Evolutionary conservation across 2,797 vertebrate genomes (phyloP).

Genomic region (Aulostomus chinensis): DNA sequence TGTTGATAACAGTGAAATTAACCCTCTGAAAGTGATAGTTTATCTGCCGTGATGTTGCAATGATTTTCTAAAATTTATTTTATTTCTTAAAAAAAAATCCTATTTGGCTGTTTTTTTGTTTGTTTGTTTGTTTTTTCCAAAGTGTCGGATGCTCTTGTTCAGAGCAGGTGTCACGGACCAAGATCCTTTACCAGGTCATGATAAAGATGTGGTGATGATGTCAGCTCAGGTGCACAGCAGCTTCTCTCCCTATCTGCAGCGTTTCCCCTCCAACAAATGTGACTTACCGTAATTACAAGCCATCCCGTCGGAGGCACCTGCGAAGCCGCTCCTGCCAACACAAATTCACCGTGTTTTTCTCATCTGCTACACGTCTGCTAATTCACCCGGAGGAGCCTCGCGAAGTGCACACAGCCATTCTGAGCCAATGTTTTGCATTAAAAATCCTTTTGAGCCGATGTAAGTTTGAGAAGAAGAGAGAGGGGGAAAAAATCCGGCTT

Average conservation of each 20-base stretch:
- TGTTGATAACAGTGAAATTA: too few species aligned
- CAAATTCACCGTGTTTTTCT: conserved; percentile 78
- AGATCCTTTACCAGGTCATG: too few species aligned
- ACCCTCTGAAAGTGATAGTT: too few species aligned
- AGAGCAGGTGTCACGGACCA: too few species aligned
- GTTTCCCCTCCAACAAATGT: conserved; percentile 18
- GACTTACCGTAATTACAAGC: conserved; percentile 12
- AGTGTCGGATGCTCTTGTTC: too few species aligned
- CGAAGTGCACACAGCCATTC: conserved; percentile 86
- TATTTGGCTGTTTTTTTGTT: too few species aligned
- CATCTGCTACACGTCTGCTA: conserved; percentile 90
- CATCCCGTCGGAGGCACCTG: conserved; percentile 62
- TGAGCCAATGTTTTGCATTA: conserved; percentile 94
- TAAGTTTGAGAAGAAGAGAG: conserved; percentile 85
- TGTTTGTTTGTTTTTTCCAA: too few species aligned
- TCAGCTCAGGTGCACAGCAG: not conserved
- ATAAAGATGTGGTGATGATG: too few species aligned
- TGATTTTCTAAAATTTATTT: too few species aligned
- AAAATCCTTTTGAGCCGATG: conserved; percentile 96
- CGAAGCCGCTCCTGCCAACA: conserved; percentile 50
- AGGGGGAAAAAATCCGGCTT: conserved; percentile 81
- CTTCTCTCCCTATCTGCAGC: not conserved
- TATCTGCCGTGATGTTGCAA: too few species aligned
- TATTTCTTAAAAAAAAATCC: too few species aligned
- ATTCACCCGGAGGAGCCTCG: conserved; percentile 91